Percentiles rank a stretch among this genome's conserved stretches.
These are phyloP conservation scores for Copidosoma floridanum DNA, from an alignment of 1,140 invertebrate genomes.

Conservation along the genomic window DNA sequence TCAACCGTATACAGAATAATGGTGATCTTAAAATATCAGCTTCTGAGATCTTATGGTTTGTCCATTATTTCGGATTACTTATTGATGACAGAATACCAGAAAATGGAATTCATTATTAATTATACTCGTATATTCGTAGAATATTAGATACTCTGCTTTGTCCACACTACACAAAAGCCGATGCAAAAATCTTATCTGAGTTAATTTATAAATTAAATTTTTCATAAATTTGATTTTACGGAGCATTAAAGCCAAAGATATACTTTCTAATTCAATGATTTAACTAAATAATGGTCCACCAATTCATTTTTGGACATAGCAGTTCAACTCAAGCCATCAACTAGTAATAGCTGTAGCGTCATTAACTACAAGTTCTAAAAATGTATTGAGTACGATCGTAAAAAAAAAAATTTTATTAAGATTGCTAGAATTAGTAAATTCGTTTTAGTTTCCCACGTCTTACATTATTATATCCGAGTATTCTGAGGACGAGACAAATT, in stretches of 20 bases:
- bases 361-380: background rate
- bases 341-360: background rate
- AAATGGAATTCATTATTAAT: background rate
- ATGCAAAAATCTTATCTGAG: background rate
- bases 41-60: background rate
- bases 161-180: background rate
- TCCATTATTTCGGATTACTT: slow-evolving; percentile 1
- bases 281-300: too few relatives aligned
- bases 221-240: background rate
- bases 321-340: background rate
- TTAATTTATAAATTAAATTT: background rate
- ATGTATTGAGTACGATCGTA: background rate
- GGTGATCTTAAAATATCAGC: slow-evolving; percentile 3
- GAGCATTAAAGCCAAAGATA: background rate
- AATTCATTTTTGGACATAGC: background rate
- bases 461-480: too few relatives aligned
- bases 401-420: background rate
- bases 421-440: background rate
- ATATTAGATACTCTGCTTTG: background rate
- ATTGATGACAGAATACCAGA: background rate
- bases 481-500: too few relatives aligned
- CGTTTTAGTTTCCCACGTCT: background rate
- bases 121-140: background rate
- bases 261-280: background rate
- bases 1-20: background rate